Base-by-base conservation (phyloP, 2,113 vertebrate genomes). In the Ploceus nigricollis region DNA sequence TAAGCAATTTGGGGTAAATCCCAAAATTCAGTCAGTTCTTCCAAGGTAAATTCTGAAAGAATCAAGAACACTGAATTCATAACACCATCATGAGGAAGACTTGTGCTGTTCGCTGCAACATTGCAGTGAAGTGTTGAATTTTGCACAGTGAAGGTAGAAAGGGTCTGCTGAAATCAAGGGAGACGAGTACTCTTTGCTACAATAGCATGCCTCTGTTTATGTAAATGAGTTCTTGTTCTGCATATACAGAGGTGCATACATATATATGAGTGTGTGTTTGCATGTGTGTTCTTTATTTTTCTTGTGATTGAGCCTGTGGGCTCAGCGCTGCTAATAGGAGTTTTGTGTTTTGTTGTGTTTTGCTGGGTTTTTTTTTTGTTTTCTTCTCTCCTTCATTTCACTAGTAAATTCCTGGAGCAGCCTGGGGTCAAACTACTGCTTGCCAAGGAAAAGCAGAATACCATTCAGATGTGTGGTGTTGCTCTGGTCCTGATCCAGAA, bases 141-240 rank as follows among this genome's bases (percentile, higher is more conserved):
- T 81, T 89, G 40, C 60, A 82, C 23, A 31, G 54, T 22, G 63
- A 82, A 84, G 28, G 56, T 80, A 45, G 57, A 80, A 90, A 40
- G 42, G 44, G 18, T 93, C 76, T 95, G 65, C 56, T 89, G 83
- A 92, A 97, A 94, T 61, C 60, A 80, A 56, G 79, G 40, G 39
- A 64, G 63, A 71, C 58, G 92, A 94, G 56, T n/a, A 20, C 10
- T 44, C 16, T 24, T 93, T 77, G 58, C 39, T 70, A 31, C 9
- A 54, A 42, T 9, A 76, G 24, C 25, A 71, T 35, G 27, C 14
- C 31, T 40, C 3, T 22, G 14, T 61, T 56, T 71, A 37, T 24
- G 10, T 17, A 25, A 37, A 22, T 15, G 8, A 30, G 44, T 18
- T 45, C 5, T 28, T 50, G 3, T 48, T 70, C 8, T n/a, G 1